Evolutionary conservation across 2,888 invertebrate species (phyloP), one percentile per base, ranked within the genome.

Genomic region (Melangyna quadrimaculata): DNA sequence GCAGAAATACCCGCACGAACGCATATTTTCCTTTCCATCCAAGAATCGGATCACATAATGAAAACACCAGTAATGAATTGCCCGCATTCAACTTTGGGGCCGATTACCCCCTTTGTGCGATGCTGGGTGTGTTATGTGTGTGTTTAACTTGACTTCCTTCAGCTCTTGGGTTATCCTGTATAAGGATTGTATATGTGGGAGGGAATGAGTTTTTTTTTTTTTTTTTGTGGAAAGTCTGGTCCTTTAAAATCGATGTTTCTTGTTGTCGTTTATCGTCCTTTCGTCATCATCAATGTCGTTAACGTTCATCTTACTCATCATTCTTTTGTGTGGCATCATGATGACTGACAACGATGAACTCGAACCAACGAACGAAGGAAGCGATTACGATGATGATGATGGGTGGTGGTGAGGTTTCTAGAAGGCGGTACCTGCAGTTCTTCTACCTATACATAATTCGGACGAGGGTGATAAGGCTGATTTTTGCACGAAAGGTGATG

Each of bases 21-120:
- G 82, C 80, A 82, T 73, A 72, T 67, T 72, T 45, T 45, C 45
- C 45, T 19, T 45, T 29, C 67, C 48, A 73, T 63, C 70, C 55
- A 57, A 35, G 63, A 53, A 77, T 77, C 77, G 77, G 53, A 73
- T 78, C 77, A 53, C 82, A 82, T 87, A 82, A 82, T 87, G 82
- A 78, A 82, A 82, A 63, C 74, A n/a, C 55, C 71, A 67, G 87
- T 87, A 87, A 87, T 87, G 82, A 87, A 87, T 82, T 87, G 87
- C 78, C 82, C 71, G 75, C 87, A 69, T 61, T 87, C 71, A 82
- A 82, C 71, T 74, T 73, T 71, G 69, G 63, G 69, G 37, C 72
- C 77, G 81, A 81, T 70, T 73, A 77, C 51, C 48, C 69, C 70
- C 67, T 80, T 77, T 86, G 81, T 65, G 65, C 6, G 2, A 6